Base-by-base conservation (phyloP, 2,888 invertebrate species). In the Chrysolina americana region DNA sequence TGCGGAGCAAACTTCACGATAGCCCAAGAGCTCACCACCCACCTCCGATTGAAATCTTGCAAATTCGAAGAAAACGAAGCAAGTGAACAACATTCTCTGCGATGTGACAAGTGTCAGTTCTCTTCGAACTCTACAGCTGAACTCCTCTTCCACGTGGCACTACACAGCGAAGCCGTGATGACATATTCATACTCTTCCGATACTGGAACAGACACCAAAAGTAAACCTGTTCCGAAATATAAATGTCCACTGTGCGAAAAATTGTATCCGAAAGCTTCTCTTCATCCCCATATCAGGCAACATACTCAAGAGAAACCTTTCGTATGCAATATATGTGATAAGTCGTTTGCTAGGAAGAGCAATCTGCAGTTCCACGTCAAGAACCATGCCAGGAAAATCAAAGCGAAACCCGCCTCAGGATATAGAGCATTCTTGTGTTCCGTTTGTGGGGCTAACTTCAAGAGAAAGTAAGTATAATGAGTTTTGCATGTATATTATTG, bases 271-370 rank as follows among this genome's bases (percentile, higher is more conserved):
- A 95, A 94, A 84, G 87, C 91, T 11, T 93, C 94, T 0, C 86
- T 96, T 17, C 90, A 92, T 1, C 91, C 91, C 73, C 95, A 95
- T 85, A 87, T 95, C 59, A 90, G 93, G 44, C 90, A 91, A 70
- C 95, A 96, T 83, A 95, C 95, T 0, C 91, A 92, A 41, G 95
- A 95, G 83, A 90, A 92, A 74, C 93, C 93, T 0, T 94, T 91
- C 81, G 87, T 89, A 3, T 96, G 96, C 81, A 86, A 89, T 0
- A 84, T 89, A 5, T 96, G 95, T 83, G 88, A 87, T 0, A 89
- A 91, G 0, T 91, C 91, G 76, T 96, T 95, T 83, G 91, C 92
- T 0, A 89, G 94, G 36, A 91, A 92, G 80, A 91, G 92, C 64
- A 93, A 92, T 81, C 88, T 94, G 68, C 90, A 90, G 41, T 90